These are phyloP conservation scores for Nephrotoma appendiculata DNA, from an alignment of 2,888 invertebrate species.

Conservation along the genomic window DNA sequence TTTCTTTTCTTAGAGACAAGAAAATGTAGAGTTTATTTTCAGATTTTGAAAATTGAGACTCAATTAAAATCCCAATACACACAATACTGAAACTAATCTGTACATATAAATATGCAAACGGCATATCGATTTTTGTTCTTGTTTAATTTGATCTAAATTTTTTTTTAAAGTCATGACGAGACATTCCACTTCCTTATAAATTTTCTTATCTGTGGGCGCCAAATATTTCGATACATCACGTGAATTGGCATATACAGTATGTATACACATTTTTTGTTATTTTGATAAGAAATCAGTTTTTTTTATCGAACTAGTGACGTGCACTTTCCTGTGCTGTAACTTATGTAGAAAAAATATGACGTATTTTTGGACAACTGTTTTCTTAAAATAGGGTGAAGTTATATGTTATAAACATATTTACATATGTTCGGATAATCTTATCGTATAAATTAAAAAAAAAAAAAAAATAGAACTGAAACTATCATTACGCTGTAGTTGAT, in stretches of 20 bases:
- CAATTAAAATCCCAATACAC: not conserved
- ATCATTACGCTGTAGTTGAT: not conserved
- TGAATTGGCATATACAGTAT: not conserved
- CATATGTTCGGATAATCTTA: not conserved
- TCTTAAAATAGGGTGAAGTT: not conserved
- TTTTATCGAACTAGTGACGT: not conserved
- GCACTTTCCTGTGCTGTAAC: not conserved
- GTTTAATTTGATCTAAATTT: not conserved
- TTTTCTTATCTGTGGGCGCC: not conserved
- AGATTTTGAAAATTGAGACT: not conserved
- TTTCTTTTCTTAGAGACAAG: not conserved
- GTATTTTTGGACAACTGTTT: not conserved
- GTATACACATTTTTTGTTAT: not conserved
- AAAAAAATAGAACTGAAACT: not conserved
- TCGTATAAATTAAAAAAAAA: not conserved
- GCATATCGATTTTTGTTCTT: not conserved
- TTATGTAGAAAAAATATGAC: not conserved
- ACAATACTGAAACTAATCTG: not conserved
- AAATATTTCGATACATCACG: not conserved
- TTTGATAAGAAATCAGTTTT: not conserved
- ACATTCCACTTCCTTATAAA: not conserved
- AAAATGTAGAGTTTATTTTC: not conserved
- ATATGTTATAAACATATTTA: not conserved
- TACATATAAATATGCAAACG: too few relatives aligned
- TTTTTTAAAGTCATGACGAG: not conserved